These are phyloP conservation scores for Pollicipes pollicipes DNA, from an alignment of 1,140 invertebrate species.

Conservation along the genomic window DNA sequence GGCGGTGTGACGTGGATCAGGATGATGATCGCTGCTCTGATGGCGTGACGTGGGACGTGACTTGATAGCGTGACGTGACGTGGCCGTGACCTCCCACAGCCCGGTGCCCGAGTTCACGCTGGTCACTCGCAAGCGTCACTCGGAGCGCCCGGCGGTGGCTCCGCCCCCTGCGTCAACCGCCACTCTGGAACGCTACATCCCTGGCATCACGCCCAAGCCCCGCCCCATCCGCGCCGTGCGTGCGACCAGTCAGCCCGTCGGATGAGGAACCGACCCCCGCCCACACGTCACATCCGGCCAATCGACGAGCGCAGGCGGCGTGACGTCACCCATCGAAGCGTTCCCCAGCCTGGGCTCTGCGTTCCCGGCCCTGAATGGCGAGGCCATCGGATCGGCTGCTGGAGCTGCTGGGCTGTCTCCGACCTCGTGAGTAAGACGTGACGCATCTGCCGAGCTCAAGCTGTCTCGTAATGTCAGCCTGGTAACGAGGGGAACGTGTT, in stretches of 20 bases:
- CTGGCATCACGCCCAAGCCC: not conserved
- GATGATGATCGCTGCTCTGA: not conserved
- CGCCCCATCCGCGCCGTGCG: no score
- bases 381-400: not conserved
- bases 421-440: not conserved
- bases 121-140: not conserved
- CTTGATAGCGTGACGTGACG: not conserved
- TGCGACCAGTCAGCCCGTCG: no score
- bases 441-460: no score
- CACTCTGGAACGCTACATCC: not conserved
- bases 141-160: not conserved
- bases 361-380: no score
- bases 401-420: not conserved
- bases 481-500: no score
- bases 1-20: no score
- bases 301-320: not conserved
- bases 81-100: not conserved
- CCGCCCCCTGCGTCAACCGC: no score
- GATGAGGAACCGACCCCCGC: not conserved
- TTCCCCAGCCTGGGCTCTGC: not conserved
- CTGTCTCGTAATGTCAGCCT: no score
- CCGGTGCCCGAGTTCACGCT: not conserved
- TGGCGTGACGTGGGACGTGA: not conserved
- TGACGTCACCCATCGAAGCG: not conserved
- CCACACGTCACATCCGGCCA: no score